Percentiles rank a stretch among this genome's conserved stretches.
Evolutionary conservation across 2,888 invertebrate genomes (phyloP).

Genomic region (Sialis lutaria): DNA sequence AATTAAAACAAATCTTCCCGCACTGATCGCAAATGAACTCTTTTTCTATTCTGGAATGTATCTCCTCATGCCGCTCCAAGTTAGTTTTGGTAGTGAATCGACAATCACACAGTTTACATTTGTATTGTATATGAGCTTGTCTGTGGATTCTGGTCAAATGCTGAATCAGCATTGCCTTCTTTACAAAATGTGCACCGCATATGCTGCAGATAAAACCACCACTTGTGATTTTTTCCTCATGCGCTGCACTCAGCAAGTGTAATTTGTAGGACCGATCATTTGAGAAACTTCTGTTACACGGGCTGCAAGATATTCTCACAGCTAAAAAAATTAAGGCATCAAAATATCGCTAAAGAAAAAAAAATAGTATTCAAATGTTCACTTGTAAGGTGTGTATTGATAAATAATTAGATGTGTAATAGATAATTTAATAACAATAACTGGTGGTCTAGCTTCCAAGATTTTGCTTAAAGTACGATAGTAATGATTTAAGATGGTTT

Average conservation of each 20-base stretch:
- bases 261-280: constrained; percentile 13
- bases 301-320: constrained; percentile 13
- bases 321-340: constrained; percentile 1
- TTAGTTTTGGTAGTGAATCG: constrained; percentile 19
- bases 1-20: constrained; percentile 20
- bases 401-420: no score
- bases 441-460: no score
- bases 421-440: no score
- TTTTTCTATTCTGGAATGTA: constrained; percentile 19
- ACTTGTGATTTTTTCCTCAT: constrained; percentile 14
- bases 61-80: constrained; percentile 18
- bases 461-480: no score
- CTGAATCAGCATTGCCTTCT: constrained; percentile 19
- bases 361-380: no score
- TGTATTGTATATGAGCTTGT: constrained; percentile 15
- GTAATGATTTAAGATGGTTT: no score
- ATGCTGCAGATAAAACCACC: constrained; percentile 17
- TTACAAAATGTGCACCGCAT: constrained; percentile 19
- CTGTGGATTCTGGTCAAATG: constrained; percentile 20
- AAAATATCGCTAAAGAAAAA: no score
- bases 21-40: constrained; percentile 21
- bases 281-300: constrained; percentile 13
- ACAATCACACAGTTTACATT: constrained; percentile 19
- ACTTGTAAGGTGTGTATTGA: no score
- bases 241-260: constrained; percentile 12